Percentiles rank a stretch among this genome's conserved stretches.
Evolutionary conservation across 2,797 vertebrate genomes (phyloP).

Genomic region (Sarcoramphus papa): DNA sequence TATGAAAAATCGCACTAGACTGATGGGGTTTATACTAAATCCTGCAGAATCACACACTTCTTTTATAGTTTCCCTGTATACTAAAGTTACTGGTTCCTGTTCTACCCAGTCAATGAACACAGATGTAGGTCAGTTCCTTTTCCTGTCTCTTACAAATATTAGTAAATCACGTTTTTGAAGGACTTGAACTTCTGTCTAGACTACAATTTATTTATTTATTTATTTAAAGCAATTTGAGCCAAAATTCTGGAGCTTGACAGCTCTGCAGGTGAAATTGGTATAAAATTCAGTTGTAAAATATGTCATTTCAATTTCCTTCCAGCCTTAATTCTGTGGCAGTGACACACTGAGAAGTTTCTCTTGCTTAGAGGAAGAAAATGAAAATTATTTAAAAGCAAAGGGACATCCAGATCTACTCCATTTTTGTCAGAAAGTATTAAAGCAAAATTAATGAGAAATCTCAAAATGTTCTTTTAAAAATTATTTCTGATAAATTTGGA

Average conservation of each 20-base stretch:
- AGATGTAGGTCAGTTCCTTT: neutral
- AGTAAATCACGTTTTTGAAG: neutral
- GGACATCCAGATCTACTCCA: neutral
- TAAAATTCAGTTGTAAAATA: neutral
- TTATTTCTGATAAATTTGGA: neutral
- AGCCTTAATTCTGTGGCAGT: neutral
- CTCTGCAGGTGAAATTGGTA: neutral
- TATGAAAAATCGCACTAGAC: neutral
- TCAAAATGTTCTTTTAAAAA: neutral
- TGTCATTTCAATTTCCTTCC: neutral
- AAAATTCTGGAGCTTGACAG: neutral
- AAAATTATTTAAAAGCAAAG: neutral
- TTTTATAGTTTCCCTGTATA: neutral
- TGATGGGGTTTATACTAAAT: neutral
- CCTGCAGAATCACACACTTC: neutral
- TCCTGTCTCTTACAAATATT: neutral
- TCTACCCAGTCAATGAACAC: neutral
- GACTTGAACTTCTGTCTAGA: neutral
- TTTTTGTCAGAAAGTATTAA: conserved; percentile 10
- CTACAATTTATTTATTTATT: neutral
- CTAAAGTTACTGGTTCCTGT: neutral
- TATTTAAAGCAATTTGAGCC: neutral
- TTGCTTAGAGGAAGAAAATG: neutral
- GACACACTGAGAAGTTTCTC: neutral
- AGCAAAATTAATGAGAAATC: neutral